A percentile compares a stretch with the other conserved stretches of the same genome.
These are phyloP conservation scores for Rambutsinella grinnellia DNA, from an alignment of 2,888 invertebrate genomes.

Conservation along the genomic window DNA sequence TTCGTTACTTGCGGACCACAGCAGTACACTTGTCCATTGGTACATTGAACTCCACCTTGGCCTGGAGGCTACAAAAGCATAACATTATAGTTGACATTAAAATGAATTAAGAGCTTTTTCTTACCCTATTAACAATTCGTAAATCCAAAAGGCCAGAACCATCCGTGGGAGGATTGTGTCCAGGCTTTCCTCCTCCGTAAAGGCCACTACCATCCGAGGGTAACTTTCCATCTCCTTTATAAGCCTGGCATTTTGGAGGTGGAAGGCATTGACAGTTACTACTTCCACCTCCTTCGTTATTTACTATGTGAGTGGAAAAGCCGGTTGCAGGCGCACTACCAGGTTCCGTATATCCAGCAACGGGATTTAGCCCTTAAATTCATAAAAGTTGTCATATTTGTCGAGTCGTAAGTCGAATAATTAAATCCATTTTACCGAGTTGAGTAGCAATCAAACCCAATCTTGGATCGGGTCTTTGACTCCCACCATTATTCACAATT, in stretches of 20 bases:
- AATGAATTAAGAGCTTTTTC: background rate
- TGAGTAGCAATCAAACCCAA: slow-evolving; percentile 60
- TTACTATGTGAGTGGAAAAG: background rate
- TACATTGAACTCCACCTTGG: slow-evolving; percentile 58
- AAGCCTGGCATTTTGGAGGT: slow-evolving; percentile 23
- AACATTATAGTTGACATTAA: slow-evolving; percentile 1
- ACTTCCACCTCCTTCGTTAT: slow-evolving; percentile 6
- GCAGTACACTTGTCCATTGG: slow-evolving; percentile 60
- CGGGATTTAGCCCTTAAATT: slow-evolving; percentile 56
- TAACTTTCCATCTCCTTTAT: slow-evolving; percentile 20
- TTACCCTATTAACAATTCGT: slow-evolving; percentile 66
- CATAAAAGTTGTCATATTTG: background rate
- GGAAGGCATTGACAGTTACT: slow-evolving; percentile 46
- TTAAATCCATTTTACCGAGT: slow-evolving; percentile 43
- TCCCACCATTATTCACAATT: slow-evolving; percentile 4
- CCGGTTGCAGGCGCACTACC: slow-evolving; percentile 1
- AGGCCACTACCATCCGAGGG: slow-evolving; percentile 6
- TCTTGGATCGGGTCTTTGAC: slow-evolving; percentile 31
- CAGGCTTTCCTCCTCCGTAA: slow-evolving; percentile 28
- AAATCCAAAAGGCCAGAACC: slow-evolving; percentile 66
- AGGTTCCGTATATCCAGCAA: slow-evolving; percentile 46
- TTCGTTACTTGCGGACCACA: slow-evolving; percentile 30
- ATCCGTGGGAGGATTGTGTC: slow-evolving; percentile 56
- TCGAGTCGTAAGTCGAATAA: background rate
- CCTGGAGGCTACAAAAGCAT: slow-evolving; percentile 52